A percentile compares a stretch with the other conserved stretches of the same genome.
phyloP scores from a whole-genome alignment of 1,140 invertebrate genomes.

The Pantala flavescens region DNA sequence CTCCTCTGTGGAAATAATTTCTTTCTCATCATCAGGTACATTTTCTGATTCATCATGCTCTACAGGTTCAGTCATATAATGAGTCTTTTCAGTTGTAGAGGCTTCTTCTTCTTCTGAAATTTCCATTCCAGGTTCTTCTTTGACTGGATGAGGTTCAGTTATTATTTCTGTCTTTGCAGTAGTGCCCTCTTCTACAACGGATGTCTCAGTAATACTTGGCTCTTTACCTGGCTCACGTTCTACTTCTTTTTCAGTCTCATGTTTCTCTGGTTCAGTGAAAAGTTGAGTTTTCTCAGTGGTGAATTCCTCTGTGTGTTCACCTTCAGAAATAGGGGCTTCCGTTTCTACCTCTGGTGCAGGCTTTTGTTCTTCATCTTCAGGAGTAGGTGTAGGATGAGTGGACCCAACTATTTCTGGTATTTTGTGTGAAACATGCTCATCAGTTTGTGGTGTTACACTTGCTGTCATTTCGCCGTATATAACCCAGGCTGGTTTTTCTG shows the following conservation, averaged over 20 bases:
- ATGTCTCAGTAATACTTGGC: too few species aligned
- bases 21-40: constrained; percentile 15
- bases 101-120: constrained; percentile 14
- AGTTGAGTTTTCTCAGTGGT: background rate
- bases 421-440: too few species aligned
- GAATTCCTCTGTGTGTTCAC: background rate
- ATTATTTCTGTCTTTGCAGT: too few species aligned
- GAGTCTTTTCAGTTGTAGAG: background rate
- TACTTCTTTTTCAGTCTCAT: background rate
- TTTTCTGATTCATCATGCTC: constrained; percentile 12
- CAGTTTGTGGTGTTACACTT: too few species aligned
- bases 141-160: background rate
- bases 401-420: too few species aligned
- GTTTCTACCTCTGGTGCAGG: too few species aligned
- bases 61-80: background rate
- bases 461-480: too few species aligned
- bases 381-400: too few species aligned
- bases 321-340: too few species aligned
- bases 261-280: background rate
- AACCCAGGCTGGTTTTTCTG: too few species aligned
- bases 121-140: constrained; percentile 18
- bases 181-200: too few species aligned
- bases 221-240: background rate
- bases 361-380: too few species aligned
- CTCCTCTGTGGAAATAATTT: constrained; percentile 8